Evolutionary conservation across 2,113 vertebrate genomes (phyloP).

Genomic region (Cavia porcellus): DNA sequence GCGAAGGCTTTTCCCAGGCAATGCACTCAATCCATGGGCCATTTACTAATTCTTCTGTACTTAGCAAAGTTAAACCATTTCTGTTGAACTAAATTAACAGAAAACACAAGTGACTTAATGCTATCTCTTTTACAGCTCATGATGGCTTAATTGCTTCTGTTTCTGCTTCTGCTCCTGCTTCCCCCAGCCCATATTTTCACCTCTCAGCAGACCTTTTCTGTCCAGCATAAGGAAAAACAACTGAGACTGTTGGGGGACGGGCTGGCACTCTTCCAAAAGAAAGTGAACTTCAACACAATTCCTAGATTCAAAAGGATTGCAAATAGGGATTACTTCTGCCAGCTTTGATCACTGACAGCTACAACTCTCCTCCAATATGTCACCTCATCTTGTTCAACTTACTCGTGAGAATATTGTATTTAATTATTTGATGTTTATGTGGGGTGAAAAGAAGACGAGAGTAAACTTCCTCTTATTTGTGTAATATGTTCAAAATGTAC

Average conservation of each 20-base stretch:
- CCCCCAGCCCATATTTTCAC: constrained; percentile 47
- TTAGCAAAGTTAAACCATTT: constrained; percentile 52
- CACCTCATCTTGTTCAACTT: constrained; percentile 53
- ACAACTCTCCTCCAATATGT: constrained; percentile 63
- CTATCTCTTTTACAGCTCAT: background rate
- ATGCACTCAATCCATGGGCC: background rate
- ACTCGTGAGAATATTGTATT: constrained; percentile 42
- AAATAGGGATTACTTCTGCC: constrained; percentile 71
- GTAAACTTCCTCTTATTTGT: constrained; percentile 53
- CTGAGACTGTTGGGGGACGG: constrained; percentile 30
- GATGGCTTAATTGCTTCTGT: constrained; percentile 67
- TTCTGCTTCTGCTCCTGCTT: too few relatives aligned
- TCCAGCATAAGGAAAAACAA: constrained; percentile 54
- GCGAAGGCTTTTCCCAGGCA: background rate
- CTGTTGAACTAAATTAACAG: constrained; percentile 56
- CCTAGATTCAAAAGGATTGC: constrained; percentile 64
- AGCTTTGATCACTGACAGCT: constrained; percentile 73
- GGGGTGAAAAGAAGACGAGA: background rate
- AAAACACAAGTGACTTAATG: constrained; percentile 53
- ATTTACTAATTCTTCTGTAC: constrained; percentile 54
- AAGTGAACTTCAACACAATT: constrained; percentile 72
- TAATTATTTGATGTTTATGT: constrained; percentile 64
- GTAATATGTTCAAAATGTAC: constrained; percentile 68
- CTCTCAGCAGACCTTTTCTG: constrained; percentile 51
- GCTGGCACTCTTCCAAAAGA: constrained; percentile 71